Evolutionary conservation across 2,888 invertebrate genomes (phyloP), one percentile per base, ranked within the genome.

Genomic region (Corythucha ciliata): DNA sequence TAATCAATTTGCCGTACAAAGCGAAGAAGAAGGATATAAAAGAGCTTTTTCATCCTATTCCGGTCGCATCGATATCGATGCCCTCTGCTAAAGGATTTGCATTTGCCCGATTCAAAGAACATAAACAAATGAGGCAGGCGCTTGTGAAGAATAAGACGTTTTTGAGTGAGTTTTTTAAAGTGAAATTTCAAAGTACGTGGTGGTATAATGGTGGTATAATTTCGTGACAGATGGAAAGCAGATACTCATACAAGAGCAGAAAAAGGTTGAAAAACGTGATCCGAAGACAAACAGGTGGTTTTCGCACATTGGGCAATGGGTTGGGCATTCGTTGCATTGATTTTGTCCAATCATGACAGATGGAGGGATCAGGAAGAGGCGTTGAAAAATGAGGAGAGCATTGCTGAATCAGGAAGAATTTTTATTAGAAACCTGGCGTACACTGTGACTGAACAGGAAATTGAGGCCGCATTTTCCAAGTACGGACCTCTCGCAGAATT

Each of bases 341-440:
- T 12, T 14, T 14, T 36, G 16, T 36, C 14, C 7, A 36, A 34
- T 40, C 20, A 14, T 36, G 22, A 16, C 26, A 60, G 58, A 39
- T 82, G 81, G 80, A 71, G 72, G 54, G 70, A 71, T 16, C 80
- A 82, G 64, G 75, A 78, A 64, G 77, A 79, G 10, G 46, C 55
- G 10, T 60, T 83, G 2, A 75, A 77, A 61, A 76, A 77, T 63
- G 86, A 83, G 67, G 90, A 90, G 66, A 77, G 75, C 58, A 83
- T 90, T 54, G 85, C 81, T 0, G 90, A 90, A 66, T 91, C 93
- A 58, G 97, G 97, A 2, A 78, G 85, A 60, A 83, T 97, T 63
- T 97, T 91, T 72, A 74, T 94, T 1, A 76, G 96, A 55, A 97
- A 97, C 72, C 74, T 97, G 52, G 74, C 92, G 0, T 97, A 92